A percentile compares a stretch with the other conserved stretches of the same genome.
phyloP scores from a whole-genome alignment of 2,888 invertebrate genomes.

The Tanytarsus gracilentus region DNA sequence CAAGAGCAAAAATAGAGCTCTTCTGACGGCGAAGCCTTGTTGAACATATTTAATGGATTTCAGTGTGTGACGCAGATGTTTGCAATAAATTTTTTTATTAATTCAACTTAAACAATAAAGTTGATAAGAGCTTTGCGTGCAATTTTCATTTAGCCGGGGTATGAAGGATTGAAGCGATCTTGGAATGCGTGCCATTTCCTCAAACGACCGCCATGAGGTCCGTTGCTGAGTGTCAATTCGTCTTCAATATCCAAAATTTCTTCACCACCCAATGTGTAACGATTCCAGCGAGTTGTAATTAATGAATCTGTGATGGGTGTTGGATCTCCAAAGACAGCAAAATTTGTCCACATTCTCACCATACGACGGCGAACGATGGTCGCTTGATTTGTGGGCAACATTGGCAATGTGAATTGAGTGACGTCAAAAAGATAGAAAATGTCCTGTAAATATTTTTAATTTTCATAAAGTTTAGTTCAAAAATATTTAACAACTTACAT shows the following conservation, averaged over 20 bases:
- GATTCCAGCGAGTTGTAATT: constrained; percentile 45
- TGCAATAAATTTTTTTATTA: no score
- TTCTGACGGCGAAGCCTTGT: no score
- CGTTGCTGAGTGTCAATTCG: constrained; percentile 44
- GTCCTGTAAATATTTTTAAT: constrained; percentile 44
- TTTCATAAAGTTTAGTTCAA: constrained; percentile 32
- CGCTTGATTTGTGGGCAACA: constrained; percentile 40
- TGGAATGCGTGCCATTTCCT: constrained; percentile 45
- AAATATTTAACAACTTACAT: background rate
- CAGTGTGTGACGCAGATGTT: no score
- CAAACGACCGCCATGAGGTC: constrained; percentile 45
- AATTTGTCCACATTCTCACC: constrained; percentile 47
- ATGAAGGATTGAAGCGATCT: constrained; percentile 30
- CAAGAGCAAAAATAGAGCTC: no score
- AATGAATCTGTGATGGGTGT: constrained; percentile 44
- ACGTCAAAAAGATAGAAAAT: constrained; percentile 42
- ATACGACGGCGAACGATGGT: constrained; percentile 41
- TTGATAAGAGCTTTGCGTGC: background rate
- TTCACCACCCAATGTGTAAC: constrained; percentile 40
- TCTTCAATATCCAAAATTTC: constrained; percentile 45
- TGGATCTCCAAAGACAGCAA: constrained; percentile 47
- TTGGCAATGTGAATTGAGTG: constrained; percentile 35
- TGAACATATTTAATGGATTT: no score
- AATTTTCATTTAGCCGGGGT: background rate
- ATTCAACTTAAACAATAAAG: background rate